Evolutionary conservation across 1,140 invertebrate genomes (phyloP), one percentile per base, ranked within the genome.

Genomic region (Dinoponera quadriceps): DNA sequence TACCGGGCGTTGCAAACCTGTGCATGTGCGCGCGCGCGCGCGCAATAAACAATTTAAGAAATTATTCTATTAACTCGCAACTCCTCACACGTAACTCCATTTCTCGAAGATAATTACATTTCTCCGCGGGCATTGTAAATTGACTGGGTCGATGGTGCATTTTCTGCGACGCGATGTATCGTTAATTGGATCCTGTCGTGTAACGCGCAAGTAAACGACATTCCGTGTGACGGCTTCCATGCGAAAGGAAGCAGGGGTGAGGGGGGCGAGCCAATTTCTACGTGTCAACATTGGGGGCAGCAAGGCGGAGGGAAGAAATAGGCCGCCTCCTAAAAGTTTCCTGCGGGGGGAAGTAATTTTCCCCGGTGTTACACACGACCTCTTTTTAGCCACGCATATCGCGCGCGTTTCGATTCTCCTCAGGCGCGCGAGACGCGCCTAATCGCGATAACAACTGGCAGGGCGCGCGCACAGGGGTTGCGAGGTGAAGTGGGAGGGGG

Each of bases 131-230:
- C 16, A 18, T 22, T 49, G 59, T 1, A 44, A 33, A 22, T 59
- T n/a, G 13, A 69, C 57, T 27, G 3, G 18, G 20, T 68, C 13
- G 22, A 55, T 33, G 33, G 51, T 16, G n/a, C 54, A 25, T 69
- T 57, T 78, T 2, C 27, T 44, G 18, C 33, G 55, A 16, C 29
- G 44, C 29, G 18, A 69, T 57, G 22, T 55, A 68, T 68, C 65
- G 49, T 11, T 57, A 78, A 78, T 68, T 78, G 62, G 7, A 55
- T 27, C 20, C 29, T 55, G 63, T 78, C 22, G 29, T n/a, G 74
- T 55, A 27, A 78, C 48, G n/a, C 9, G 59, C 73, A 9, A 49
- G 20, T 51, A 66, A 77, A 54, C 33, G 11, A 51, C 49, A 14
- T 54, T n/a, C 18, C 62, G 63, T 55, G 25, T 29, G 7, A 20